These are phyloP conservation scores for Diglossa cyanea DNA, from an alignment of 2,797 vertebrate genomes.

Conservation along the genomic window DNA sequence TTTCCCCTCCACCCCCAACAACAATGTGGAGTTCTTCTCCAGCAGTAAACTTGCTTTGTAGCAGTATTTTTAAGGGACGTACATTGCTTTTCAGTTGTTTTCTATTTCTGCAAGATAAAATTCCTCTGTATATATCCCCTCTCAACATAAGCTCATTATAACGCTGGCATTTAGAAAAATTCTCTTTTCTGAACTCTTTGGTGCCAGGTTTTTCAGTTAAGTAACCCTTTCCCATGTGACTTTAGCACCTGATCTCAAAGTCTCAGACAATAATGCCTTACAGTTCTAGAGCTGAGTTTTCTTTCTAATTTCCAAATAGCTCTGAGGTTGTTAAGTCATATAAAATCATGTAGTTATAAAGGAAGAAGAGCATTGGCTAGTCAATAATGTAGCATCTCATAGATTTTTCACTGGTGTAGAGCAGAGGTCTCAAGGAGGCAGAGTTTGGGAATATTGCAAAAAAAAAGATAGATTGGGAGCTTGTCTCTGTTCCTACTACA, in stretches of 20 bases:
- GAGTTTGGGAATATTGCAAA: neutral
- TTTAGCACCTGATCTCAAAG: slow-evolving; percentile 11
- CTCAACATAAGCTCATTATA: slow-evolving; percentile 30
- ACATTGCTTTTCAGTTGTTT: neutral
- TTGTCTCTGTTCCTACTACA: neutral
- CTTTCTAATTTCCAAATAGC: neutral
- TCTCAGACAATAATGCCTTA: neutral
- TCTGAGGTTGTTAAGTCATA: neutral
- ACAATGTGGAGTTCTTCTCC: neutral
- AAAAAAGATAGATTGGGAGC: neutral
- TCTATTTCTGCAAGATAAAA: neutral
- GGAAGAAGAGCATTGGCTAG: neutral
- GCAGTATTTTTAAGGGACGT: neutral
- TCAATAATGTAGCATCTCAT: neutral
- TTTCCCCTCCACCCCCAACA: rapidly evolving
- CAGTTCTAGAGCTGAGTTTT: neutral
- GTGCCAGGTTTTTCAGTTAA: neutral
- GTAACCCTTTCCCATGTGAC: neutral
- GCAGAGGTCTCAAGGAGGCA: neutral
- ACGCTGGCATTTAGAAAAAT: neutral
- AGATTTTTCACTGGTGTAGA: neutral
- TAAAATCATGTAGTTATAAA: neutral
- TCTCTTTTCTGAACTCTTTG: neutral
- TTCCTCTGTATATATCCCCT: neutral
- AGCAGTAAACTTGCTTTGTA: neutral